Conservation (phyloP, 2,113 vertebrate genomes). For the Halcyon malimbica region DNA sequence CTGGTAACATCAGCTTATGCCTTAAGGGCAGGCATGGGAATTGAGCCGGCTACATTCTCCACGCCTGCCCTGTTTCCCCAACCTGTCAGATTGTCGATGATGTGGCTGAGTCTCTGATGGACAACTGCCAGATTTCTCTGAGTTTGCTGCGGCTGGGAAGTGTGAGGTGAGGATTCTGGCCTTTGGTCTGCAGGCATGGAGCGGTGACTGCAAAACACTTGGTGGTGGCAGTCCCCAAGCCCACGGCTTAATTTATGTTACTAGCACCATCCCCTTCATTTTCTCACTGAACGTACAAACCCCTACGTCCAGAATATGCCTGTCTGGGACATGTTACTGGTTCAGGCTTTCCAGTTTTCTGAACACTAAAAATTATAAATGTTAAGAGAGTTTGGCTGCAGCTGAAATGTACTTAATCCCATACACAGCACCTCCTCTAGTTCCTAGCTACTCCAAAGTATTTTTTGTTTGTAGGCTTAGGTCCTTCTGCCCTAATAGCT, state of each 20-base stretch:
- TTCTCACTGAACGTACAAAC: neutral
- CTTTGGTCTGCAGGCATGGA: neutral
- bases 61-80: neutral
- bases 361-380: neutral
- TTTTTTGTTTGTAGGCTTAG: neutral
- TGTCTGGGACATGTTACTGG: neutral
- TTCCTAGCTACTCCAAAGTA: neutral
- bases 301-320: neutral
- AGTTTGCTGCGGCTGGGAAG: neutral
- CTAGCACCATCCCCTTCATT: neutral
- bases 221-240: neutral
- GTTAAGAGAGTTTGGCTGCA: neutral
- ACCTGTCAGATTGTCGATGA: neutral
- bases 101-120: slow-evolving; percentile 17
- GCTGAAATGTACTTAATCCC: neutral
- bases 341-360: neutral
- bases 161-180: neutral
- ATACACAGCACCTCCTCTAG: neutral
- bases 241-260: neutral
- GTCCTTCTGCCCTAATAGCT: neutral
- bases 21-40: neutral
- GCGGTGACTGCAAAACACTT: neutral
- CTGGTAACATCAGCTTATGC: neutral
- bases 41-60: neutral
- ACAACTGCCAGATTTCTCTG: neutral